Base-by-base conservation (phyloP, 2,888 invertebrate genomes). In the Nomada ruficornis region DNA sequence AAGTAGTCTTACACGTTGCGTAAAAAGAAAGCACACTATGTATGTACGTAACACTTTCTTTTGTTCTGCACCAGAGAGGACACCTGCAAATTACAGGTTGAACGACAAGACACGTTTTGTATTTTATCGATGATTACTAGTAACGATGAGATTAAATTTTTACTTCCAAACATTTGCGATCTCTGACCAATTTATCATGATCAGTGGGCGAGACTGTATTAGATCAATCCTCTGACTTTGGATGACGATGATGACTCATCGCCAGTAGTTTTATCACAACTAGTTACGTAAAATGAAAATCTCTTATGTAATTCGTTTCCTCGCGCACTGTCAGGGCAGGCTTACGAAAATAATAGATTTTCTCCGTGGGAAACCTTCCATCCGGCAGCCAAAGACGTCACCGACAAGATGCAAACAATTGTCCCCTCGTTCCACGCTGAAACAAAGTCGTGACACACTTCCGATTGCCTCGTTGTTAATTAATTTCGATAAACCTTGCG, bases 311-410 rank as follows among this genome's bases (percentile, higher is more conserved):
- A 81, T 59, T 7, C 10, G 47, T 59, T 63, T 23, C 9, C 55
- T 47, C 26, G 26, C 26, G 29, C 11, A 26, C 7, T 13, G 59
- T 54, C 63, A 47, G 44, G 36, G 36, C 10, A n/a, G 29, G 59
- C 63, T 64, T 60, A 62, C 44, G 63, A 80, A 75, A 75, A 70
- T 82, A 82, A 82, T 54, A 72, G 80, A 82, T 79, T 82, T 82
- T 75, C 75, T 54, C 78, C 69, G 29, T 69, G 79, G 60, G 73
- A 73, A 80, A 26, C 15, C 26, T 57, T 29, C 15, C 42, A 44
- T 54, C 44, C 47, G 50, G n/a, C 55, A 57, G n/a, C 47, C 47
- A 15, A 20, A 50, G 20, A 74, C 65, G 29, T 29, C 26, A 59
- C n/a, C 15, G 67, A 52, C 18, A 36, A 62, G 10, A 57, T 50